These are phyloP conservation scores for Egretta garzetta DNA, from an alignment of 2,113 vertebrate genomes.

Conservation along the genomic window DNA sequence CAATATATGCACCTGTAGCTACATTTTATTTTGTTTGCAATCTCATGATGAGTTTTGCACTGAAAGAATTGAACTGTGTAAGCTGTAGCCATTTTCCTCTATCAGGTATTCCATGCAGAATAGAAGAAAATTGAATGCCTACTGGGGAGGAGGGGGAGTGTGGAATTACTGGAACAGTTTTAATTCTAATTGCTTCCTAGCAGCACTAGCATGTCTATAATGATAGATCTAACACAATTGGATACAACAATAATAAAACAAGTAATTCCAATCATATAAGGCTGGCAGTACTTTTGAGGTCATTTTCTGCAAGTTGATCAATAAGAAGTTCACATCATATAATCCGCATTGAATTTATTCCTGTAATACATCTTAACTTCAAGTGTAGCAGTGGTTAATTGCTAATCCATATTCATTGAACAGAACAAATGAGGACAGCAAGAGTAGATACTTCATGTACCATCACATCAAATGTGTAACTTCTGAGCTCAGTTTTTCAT, in stretches of 20 bases:
- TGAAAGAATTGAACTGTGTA: background rate
- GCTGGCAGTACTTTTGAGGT: slow-evolving; percentile 31
- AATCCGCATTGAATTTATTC: slow-evolving; percentile 59
- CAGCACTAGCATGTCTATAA: slow-evolving; percentile 2
- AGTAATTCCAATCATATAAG: background rate
- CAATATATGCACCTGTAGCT: background rate
- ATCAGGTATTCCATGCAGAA: background rate
- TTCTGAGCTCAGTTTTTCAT: slow-evolving; percentile 1
- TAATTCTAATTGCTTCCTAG: slow-evolving; percentile 60
- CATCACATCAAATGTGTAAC: slow-evolving; percentile 18
- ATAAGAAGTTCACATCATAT: slow-evolving; percentile 45
- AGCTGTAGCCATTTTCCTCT: background rate
- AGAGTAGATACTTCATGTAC: slow-evolving; percentile 25
- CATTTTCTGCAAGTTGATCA: slow-evolving; percentile 60
- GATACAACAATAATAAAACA: slow-evolving; percentile 15
- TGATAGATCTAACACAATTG: background rate
- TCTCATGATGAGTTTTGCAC: background rate
- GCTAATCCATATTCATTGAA: slow-evolving; percentile 76
- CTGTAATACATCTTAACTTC: slow-evolving; percentile 63
- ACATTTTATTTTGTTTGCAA: background rate
- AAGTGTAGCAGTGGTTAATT: slow-evolving; percentile 65
- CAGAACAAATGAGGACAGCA: slow-evolving; percentile 61
- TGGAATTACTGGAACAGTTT: background rate
- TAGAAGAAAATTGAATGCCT: background rate
- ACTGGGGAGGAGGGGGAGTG: background rate